Evolutionary conservation across 2,113 vertebrate genomes (phyloP).

Genomic region (Cebidichthys violaceus): DNA sequence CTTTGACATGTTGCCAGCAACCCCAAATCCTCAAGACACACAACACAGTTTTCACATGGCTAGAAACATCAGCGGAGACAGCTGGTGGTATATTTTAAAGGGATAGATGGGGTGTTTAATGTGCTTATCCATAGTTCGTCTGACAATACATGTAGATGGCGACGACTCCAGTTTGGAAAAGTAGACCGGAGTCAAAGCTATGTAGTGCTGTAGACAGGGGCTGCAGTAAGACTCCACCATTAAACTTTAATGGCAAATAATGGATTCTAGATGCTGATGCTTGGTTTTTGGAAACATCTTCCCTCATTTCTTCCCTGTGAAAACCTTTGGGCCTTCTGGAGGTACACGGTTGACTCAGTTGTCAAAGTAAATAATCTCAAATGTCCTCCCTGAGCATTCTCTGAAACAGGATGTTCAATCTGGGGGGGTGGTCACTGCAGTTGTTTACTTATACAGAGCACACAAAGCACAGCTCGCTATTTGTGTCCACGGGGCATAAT

Average conservation of each 20-base stretch:
- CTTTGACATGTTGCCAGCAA: constrained; percentile 4
- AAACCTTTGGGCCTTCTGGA: neutral
- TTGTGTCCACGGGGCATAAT: constrained; percentile 4
- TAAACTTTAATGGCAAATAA: constrained; percentile 30
- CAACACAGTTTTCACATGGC: neutral
- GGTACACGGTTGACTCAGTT: neutral
- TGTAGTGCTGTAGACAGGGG: neutral
- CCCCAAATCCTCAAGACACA: neutral
- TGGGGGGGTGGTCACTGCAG: neutral
- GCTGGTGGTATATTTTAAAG: neutral
- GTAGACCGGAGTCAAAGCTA: neutral
- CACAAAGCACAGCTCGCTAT: constrained; percentile 2
- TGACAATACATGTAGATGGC: neutral
- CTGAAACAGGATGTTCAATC: neutral
- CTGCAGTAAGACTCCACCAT: constrained; percentile 2
- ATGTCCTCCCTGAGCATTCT: neutral
- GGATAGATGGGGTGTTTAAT: neutral
- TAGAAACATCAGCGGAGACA: neutral
- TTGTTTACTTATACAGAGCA: neutral
- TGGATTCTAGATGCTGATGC: constrained; percentile 12
- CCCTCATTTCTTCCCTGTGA: neutral
- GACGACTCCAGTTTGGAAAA: neutral
- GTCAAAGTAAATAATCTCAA: neutral
- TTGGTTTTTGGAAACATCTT: neutral
- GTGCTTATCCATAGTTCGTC: neutral